A percentile compares a stretch with the other conserved stretches of the same genome.
These are phyloP conservation scores for Ambastaia sidthimunki DNA, from an alignment of 2,797 vertebrate species.

Conservation along the genomic window DNA sequence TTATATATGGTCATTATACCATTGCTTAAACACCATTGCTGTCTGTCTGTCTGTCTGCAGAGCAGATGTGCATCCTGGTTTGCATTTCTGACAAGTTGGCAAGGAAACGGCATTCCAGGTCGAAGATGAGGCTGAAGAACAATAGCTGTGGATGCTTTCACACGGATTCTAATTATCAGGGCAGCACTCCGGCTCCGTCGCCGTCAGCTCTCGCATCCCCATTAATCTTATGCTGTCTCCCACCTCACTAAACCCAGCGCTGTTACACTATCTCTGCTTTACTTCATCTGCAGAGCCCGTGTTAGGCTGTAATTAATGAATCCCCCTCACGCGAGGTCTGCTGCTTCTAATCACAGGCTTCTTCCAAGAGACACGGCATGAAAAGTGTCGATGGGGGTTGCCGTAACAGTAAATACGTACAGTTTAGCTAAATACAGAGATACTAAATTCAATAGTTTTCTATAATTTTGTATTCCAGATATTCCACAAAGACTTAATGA, in stretches of 20 bases:
- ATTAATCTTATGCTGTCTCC: conserved; percentile 87
- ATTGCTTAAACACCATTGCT: too few relatives aligned
- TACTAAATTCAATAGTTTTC: conserved; percentile 1
- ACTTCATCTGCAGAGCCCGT: conserved; percentile 80
- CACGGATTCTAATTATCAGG: conserved; percentile 85
- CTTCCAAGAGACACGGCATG: conserved; percentile 45
- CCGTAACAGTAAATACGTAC: conserved; percentile 24
- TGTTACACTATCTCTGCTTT: conserved; percentile 85
- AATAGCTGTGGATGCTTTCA: conserved; percentile 80
- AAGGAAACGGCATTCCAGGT: conserved; percentile 23
- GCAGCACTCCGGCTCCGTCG: conserved; percentile 83
- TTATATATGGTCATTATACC: too few relatives aligned
- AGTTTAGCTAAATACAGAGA: conserved; percentile 22
- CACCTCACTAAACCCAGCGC: conserved; percentile 86
- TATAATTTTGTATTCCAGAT: conserved; percentile 3
- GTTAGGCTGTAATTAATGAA: conserved; percentile 83
- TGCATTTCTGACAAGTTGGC: conserved; percentile 39
- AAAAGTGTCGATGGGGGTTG: conserved; percentile 52
- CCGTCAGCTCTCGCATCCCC: conserved; percentile 80
- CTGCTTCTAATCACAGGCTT: conserved; percentile 81
- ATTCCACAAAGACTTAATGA: background rate
- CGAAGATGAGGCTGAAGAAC: conserved; percentile 61
- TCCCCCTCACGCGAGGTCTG: conserved; percentile 77
- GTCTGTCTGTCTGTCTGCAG: too few relatives aligned
- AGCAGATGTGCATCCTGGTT: background rate